Conservation (phyloP, 2,113 vertebrate species). For the Reinhardtius hippoglossoides region DNA sequence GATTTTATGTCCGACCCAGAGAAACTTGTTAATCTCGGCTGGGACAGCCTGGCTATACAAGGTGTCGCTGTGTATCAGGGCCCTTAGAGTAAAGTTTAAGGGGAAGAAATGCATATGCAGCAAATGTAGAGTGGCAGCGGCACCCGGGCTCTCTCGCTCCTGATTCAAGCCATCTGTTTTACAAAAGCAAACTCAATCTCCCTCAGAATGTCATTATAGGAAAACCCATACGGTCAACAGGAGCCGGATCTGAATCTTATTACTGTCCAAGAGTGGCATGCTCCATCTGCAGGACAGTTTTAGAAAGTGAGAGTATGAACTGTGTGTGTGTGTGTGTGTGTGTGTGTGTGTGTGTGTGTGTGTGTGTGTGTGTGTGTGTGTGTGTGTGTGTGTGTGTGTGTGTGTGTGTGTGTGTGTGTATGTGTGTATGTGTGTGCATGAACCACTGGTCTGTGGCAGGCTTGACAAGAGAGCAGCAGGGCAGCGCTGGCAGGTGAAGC, state of each 20-base stretch:
- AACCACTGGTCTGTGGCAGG: constrained; percentile 63
- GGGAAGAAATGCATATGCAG: constrained; percentile 56
- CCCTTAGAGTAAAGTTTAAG: constrained; percentile 44
- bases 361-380: constrained; percentile 38
- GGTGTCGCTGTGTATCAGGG: constrained; percentile 53
- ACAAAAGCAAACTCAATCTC: constrained; percentile 76
- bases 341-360: constrained; percentile 44
- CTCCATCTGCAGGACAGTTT: constrained; percentile 37
- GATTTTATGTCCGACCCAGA: constrained; percentile 16
- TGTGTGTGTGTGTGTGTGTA: constrained; percentile 43
- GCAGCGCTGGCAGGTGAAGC: constrained; percentile 69
- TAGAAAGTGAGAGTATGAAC: constrained; percentile 44
- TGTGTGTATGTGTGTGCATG: constrained; percentile 2
- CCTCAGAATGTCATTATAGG: constrained; percentile 69
- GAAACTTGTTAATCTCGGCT: constrained; percentile 41
- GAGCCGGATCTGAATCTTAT: constrained; percentile 72
- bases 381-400: constrained; percentile 41
- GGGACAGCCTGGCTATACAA: constrained; percentile 36
- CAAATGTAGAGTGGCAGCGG: constrained; percentile 67
- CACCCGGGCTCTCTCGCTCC: constrained; percentile 36
- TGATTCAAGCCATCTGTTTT: constrained; percentile 62
- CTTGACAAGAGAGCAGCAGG: constrained; percentile 68
- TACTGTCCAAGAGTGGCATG: constrained; percentile 66
- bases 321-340: constrained; percentile 37
- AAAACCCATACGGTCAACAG: constrained; percentile 71